Base-by-base conservation (phyloP, 2,888 invertebrate genomes). In the Thecocarcelia acutangulata region DNA sequence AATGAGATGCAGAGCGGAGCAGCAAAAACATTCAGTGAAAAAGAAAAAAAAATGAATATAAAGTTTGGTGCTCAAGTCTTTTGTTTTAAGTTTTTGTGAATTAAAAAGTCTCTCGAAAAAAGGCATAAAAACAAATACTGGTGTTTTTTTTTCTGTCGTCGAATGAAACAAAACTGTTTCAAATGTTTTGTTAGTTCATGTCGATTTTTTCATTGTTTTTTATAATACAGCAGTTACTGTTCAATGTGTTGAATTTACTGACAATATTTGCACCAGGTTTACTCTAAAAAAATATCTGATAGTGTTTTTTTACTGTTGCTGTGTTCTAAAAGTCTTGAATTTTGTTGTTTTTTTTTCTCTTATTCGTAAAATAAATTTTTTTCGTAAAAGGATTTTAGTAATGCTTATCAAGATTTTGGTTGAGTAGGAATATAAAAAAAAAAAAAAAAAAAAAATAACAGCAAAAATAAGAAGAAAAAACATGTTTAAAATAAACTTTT, bases 241-340 rank as follows among this genome's bases (percentile, higher is more conserved):
- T 79, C 69, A 82, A 83, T 83, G 83, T 83, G 83, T 82, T 76
- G 82, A 82, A 80, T 83, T 78, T 83, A 80, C 82, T 84, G 83
- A 80, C 83, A 83, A 79, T 83, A 84, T 83, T 84, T 84, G 83
- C 84, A 83, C 74, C 82, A 78, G 68, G 69, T 58, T 76, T 69
- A 63, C 52, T 69, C 19, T 37, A 40, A 46, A 76, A 82, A 73
- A 82, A 83, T 83, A 84, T 84, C 83, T 83, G 84, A 84, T 84
- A 78, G 82, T 83, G 83, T 83, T 83, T 75, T 64, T 37, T 69
- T 69, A 79, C 78, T 69, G 84, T 81, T 79, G 58, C 82, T 83
- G 66, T 83, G 75, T 80, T 80, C 70, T 84, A 74, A 66, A 59
- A 37, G 54, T 61, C 50, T 54, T 59, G 28, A n/a, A 37, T 61